These are phyloP conservation scores for Myotis vivesi DNA, from an alignment of 2,797 vertebrate species.

Conservation along the genomic window DNA sequence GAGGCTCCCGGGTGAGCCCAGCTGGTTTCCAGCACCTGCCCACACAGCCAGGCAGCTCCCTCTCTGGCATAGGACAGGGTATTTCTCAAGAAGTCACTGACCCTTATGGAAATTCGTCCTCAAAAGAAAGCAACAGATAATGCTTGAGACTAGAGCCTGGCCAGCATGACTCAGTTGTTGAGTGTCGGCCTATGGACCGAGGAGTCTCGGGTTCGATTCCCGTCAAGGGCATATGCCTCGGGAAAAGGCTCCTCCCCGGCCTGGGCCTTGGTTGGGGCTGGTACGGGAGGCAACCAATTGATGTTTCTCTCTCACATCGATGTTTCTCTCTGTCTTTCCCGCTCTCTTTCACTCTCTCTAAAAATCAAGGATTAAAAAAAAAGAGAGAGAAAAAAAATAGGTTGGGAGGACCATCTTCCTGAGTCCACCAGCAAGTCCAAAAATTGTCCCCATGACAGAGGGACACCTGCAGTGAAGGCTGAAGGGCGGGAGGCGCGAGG, in stretches of 20 bases:
- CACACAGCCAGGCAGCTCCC: neutral
- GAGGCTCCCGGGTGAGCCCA: fast-evolving
- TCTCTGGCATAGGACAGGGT: neutral
- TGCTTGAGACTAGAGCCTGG: neutral
- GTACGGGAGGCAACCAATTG: no score
- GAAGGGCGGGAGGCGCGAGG: neutral
- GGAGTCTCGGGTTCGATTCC: no score
- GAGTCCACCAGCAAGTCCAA: neutral
- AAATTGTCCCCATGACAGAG: neutral
- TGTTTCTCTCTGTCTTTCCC: no score
- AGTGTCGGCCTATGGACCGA: no score
- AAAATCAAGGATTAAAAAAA: no score
- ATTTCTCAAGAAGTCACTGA: neutral
- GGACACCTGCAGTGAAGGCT: fast-evolving
- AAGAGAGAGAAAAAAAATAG: neutral
- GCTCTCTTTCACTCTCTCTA: no score
- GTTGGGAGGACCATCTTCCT: neutral
- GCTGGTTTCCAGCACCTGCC: neutral
- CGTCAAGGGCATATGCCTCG: no score
- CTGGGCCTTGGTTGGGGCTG: no score
- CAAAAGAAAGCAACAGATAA: neutral
- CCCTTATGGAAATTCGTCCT: neutral
- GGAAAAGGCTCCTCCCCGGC: no score
- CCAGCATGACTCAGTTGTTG: no score
- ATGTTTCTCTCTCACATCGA: no score